phyloP scores from a whole-genome alignment of 2,113 vertebrate species.

The Alethe diademata region DNA sequence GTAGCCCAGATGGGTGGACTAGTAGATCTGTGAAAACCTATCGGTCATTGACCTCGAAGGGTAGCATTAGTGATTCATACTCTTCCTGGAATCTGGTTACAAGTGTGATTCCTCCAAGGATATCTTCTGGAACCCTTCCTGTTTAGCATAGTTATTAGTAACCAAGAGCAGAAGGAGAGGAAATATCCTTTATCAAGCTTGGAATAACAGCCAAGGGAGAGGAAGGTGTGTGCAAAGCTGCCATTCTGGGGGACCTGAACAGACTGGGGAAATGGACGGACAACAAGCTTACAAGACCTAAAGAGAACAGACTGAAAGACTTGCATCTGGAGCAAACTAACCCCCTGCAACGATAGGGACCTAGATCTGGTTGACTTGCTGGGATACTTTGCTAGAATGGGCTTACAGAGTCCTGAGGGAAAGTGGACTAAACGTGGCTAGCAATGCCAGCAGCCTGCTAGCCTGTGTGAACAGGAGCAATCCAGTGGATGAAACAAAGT shows the following conservation, averaged over 20 bases:
- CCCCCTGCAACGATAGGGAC: rapidly evolving
- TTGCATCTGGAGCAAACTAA: background rate
- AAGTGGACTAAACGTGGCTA: background rate
- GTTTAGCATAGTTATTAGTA: background rate
- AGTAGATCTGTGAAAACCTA: background rate
- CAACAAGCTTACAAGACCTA: background rate
- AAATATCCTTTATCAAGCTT: background rate
- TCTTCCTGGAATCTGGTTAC: background rate
- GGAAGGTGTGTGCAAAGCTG: background rate
- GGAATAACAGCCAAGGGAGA: background rate
- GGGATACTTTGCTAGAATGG: background rate
- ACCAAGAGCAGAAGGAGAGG: background rate
- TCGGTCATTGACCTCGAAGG: background rate
- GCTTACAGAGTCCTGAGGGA: background rate
- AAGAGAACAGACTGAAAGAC: background rate
- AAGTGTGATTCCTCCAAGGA: background rate
- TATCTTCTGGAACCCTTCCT: background rate
- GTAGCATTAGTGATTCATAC: background rate
- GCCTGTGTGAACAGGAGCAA: background rate
- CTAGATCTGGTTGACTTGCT: background rate
- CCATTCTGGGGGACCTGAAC: background rate
- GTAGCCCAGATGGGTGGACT: background rate
- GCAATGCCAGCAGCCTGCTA: background rate
- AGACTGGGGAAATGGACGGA: background rate
- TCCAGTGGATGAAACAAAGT: background rate